Conservation (phyloP, 1,140 invertebrate species). For the Panonychus citri region DNA sequence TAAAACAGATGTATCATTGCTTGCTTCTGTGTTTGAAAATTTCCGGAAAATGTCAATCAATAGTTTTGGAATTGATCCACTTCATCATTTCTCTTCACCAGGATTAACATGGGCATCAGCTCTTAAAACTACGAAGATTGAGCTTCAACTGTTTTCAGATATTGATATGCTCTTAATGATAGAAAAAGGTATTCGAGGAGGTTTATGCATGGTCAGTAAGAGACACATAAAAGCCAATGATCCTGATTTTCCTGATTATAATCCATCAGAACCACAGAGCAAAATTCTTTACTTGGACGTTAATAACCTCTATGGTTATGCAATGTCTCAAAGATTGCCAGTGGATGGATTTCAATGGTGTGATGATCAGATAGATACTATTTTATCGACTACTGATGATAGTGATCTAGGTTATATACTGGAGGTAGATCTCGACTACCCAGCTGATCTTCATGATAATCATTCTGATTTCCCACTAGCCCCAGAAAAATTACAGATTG, state of each 20-base stretch:
- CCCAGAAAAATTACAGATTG: conserved; percentile 14
- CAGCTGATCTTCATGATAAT: conserved; percentile 8
- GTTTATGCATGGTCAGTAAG: not conserved
- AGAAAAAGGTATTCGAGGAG: conserved; percentile 13
- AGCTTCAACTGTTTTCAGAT: conserved; percentile 14
- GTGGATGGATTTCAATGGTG: conserved; percentile 8
- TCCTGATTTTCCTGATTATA: not conserved
- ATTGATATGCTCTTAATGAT: conserved; percentile 16
- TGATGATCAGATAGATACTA: not conserved
- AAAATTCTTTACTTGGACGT: conserved; percentile 16
- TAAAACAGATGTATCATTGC: not conserved
- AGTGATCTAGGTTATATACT: conserved; percentile 10
- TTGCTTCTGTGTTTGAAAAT: not conserved
- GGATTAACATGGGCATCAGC: conserved; percentile 10
- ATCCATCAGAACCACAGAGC: conserved; percentile 10
- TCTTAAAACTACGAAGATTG: conserved; percentile 16
- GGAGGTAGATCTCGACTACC: conserved; percentile 13
- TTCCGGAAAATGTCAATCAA: not conserved
- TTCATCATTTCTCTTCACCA: conserved; percentile 16
- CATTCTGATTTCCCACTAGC: conserved; percentile 23
- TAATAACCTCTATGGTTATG: conserved; percentile 15
- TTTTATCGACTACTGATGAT: not conserved
- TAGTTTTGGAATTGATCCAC: conserved; percentile 16
- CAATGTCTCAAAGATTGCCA: conserved; percentile 8
- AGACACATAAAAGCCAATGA: conserved; percentile 1